phyloP scores from a whole-genome alignment of 2,888 invertebrate genomes.

The Electrophaes corylata region DNA sequence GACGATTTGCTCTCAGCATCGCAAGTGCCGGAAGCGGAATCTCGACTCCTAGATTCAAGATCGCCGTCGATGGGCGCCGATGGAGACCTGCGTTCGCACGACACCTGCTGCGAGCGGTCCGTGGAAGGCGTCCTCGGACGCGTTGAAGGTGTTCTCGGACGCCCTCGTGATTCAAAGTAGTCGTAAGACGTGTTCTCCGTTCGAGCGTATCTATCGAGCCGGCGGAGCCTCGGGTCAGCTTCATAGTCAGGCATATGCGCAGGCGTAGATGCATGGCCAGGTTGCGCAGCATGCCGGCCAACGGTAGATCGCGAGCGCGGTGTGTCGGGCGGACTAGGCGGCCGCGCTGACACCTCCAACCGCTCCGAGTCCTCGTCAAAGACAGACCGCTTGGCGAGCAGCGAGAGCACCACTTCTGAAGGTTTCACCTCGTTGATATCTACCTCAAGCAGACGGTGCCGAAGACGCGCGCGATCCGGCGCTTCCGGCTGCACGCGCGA shows the following conservation, averaged over 20 bases:
- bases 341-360: slow-evolving; percentile 94
- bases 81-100: slow-evolving; percentile 49
- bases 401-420: slow-evolving; percentile 96
- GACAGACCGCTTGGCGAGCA: slow-evolving; percentile 95
- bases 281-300: slow-evolving; percentile 63
- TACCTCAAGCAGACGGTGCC: slow-evolving; percentile 90
- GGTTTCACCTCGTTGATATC: slow-evolving; percentile 93
- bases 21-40: slow-evolving; percentile 39
- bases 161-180: neutral
- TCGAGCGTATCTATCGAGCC: slow-evolving; percentile 49
- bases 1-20: slow-evolving; percentile 38
- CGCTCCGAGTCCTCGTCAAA: slow-evolving; percentile 98
- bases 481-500: slow-evolving; percentile 85
- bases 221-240: slow-evolving; percentile 52
- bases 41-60: slow-evolving; percentile 49
- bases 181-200: slow-evolving; percentile 42
- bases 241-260: slow-evolving; percentile 83
- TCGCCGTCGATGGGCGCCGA: slow-evolving; percentile 40
- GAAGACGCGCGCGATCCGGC: slow-evolving; percentile 85
- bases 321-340: slow-evolving; percentile 83
- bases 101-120: slow-evolving; percentile 50
- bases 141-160: slow-evolving; percentile 59
- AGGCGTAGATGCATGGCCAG: slow-evolving; percentile 87
- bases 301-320: slow-evolving; percentile 63
- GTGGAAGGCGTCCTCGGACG: slow-evolving; percentile 84